Evolutionary conservation across 2,113 vertebrate genomes (phyloP).

Genomic region (Rafetus swinhoei): DNA sequence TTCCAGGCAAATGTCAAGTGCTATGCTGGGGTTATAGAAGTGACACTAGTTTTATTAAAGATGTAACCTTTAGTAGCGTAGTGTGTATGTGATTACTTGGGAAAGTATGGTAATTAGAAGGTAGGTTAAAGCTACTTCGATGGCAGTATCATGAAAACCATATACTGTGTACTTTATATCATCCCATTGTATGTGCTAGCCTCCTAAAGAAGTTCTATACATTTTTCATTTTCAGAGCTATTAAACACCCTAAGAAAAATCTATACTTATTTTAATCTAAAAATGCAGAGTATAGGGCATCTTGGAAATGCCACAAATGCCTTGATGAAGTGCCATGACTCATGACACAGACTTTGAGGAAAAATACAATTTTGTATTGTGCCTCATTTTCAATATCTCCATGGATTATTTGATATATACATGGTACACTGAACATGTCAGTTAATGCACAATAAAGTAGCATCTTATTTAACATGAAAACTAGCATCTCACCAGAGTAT

Average conservation of each 20-base stretch:
- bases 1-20: background rate
- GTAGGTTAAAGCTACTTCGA: background rate
- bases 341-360: background rate
- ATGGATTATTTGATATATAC: background rate
- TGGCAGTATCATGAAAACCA: background rate
- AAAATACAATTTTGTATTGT: background rate
- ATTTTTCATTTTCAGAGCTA: background rate
- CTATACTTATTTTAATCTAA: background rate
- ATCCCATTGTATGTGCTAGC: background rate
- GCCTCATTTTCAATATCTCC: background rate
- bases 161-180: background rate
- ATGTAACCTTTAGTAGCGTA: background rate
- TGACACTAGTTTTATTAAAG: background rate
- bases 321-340: background rate
- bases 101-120: background rate
- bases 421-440: background rate
- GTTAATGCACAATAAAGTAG: background rate
- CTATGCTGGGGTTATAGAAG: background rate
- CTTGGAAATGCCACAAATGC: background rate
- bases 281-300: background rate
- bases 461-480: background rate
- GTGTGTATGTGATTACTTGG: background rate
- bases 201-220: background rate
- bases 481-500: background rate
- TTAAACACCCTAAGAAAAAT: background rate